Conservation (phyloP, 2,797 vertebrate genomes). For the Brachyalestes nurse region DNA sequence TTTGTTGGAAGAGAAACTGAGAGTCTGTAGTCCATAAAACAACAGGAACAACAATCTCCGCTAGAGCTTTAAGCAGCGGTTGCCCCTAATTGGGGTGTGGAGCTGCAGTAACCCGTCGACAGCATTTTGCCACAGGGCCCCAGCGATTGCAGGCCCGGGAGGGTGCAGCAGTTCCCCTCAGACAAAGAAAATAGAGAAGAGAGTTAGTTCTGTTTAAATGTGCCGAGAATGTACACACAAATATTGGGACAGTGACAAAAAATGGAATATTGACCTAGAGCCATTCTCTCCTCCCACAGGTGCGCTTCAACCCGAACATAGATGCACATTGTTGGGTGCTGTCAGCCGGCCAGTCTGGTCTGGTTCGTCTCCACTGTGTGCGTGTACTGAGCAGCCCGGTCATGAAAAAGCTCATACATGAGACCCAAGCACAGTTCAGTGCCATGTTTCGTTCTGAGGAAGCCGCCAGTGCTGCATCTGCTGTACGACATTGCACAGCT, state of each 20-base stretch:
- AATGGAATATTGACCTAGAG: neutral
- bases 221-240: neutral
- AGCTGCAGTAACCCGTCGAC: too few species aligned
- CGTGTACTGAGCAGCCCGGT: constrained; percentile 73
- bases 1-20: too few species aligned
- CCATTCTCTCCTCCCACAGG: constrained; percentile 69
- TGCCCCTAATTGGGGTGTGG: too few species aligned
- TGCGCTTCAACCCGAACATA: constrained; percentile 93
- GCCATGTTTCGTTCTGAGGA: constrained; percentile 66
- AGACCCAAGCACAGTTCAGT: constrained; percentile 75
- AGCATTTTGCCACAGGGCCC: too few species aligned
- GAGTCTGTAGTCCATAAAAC: too few species aligned
- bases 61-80: too few species aligned
- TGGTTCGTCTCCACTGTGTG: constrained; percentile 87
- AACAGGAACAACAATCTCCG: too few species aligned
- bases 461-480: constrained; percentile 10
- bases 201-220: neutral
- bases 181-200: too few species aligned
- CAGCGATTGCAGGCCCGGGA: too few species aligned
- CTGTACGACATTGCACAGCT: constrained; percentile 52
- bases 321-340: constrained; percentile 85
- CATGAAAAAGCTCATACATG: constrained; percentile 69
- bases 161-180: too few species aligned
- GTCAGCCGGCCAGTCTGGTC: constrained; percentile 86
- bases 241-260: too few species aligned